Evolutionary conservation across 2,888 invertebrate genomes (phyloP), one percentile per base, ranked within the genome.

Genomic region (Margaritifera margaritifera): DNA sequence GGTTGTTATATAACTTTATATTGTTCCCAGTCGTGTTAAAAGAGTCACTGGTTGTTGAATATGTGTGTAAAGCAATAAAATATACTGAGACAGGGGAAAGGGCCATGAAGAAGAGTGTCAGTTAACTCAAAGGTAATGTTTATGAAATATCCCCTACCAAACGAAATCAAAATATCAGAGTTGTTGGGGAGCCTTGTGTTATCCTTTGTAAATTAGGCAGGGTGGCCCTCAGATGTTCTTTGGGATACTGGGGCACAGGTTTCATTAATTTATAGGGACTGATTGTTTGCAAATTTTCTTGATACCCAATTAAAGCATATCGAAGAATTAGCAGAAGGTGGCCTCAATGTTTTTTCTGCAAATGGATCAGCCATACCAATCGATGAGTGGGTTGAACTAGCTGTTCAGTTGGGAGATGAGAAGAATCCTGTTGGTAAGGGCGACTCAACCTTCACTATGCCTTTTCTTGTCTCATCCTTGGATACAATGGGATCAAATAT

Each of bases 171-270:
- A 57, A 62, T 2, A 27, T 52, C 4, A 59, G 51, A n/a, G 15
- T 71, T 19, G 56, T 73, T 52, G 69, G 69, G 6, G 52, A 59
- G 57, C 22, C 51, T n/a, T 73, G 68, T 59, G 19, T 62, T 15
- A 57, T 70, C 20, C 55, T 51, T 18, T 64, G 61, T 54, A 20
- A 20, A 5, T 25, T 72, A 22, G 53, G 57, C 55, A 57, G 31
- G 1, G 27, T 24, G 6, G 42, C 25, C 66, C 19, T 51, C 42
- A n/a, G 62, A 66, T 50, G 31, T 64, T 19, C 25, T 69, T 18
- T 73, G 69, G 69, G 69, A 69, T 59, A 73, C 69, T 19, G 72
- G 72, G 1, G 72, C 72, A 18, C 69, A 72, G 55, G 69, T 72
- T 25, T 72, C 67, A 4, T n/a, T 72, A 4, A 25, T 69, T 3